A percentile compares a stretch with the other conserved stretches of the same genome.
Conservation (phyloP, 2,113 vertebrate genomes). For the Sapajus apella region DNA sequence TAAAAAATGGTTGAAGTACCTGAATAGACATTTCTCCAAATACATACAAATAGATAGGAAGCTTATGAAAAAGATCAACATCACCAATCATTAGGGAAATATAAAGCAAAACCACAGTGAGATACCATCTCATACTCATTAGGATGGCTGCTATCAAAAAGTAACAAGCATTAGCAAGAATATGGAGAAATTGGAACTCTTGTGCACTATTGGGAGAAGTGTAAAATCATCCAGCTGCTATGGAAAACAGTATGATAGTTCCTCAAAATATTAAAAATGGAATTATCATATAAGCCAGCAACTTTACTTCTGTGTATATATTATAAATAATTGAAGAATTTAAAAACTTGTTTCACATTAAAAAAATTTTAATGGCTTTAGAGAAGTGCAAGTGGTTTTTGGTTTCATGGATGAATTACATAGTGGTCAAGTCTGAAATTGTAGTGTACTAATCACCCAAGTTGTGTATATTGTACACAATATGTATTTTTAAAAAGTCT, state of each 20-base stretch:
- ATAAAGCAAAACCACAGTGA: not conserved
- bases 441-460: too few species aligned
- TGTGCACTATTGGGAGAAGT: not conserved
- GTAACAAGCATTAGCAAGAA: not conserved
- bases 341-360: too few species aligned
- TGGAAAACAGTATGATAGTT: not conserved
- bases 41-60: not conserved
- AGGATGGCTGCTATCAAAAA: not conserved
- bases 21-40: not conserved
- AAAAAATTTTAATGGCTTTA: too few species aligned
- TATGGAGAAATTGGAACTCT: not conserved
- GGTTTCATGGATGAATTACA: too few species aligned
- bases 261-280: conserved; percentile 35
- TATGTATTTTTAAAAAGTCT: too few species aligned
- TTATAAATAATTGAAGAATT: not conserved
- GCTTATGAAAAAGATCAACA: not conserved
- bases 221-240: not conserved
- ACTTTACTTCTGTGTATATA: not conserved
- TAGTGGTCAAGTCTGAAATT: too few species aligned
- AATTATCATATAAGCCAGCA: not conserved
- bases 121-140: not conserved
- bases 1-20: not conserved
- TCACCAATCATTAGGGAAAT: not conserved
- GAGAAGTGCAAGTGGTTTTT: too few species aligned
- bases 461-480: too few species aligned